These are phyloP conservation scores for Columba janthina DNA, from an alignment of 2,113 vertebrate genomes.

Conservation along the genomic window DNA sequence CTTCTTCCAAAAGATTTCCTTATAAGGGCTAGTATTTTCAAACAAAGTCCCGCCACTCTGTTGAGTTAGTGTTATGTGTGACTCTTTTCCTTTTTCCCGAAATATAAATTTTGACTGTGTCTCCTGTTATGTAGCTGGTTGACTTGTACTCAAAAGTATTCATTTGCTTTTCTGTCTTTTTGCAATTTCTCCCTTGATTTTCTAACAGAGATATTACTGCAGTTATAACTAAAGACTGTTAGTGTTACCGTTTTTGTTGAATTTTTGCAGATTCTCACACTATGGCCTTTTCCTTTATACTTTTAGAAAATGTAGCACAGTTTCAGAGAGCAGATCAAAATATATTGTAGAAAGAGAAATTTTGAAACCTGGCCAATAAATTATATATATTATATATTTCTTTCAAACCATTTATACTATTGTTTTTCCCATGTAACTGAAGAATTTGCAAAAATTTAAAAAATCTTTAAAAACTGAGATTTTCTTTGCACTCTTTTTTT, in stretches of 20 bases:
- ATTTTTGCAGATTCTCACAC: not conserved
- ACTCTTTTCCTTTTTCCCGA: conserved; percentile 53
- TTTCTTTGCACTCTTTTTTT: not conserved
- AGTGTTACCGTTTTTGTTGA: not conserved
- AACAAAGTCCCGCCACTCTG: conserved; percentile 42
- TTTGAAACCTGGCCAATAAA: not conserved
- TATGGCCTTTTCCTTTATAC: not conserved
- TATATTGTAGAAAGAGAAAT: not conserved
- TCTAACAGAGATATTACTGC: not conserved
- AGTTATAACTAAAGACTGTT: not conserved
- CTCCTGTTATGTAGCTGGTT: not conserved
- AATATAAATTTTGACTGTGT: conserved; percentile 23
- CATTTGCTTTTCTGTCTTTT: not conserved
- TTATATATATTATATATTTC: not conserved
- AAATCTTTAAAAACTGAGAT: not conserved
- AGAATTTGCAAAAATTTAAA: not conserved
- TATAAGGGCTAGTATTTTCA: conserved; percentile 77
- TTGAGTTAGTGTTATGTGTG: conserved; percentile 20
- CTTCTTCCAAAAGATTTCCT: conserved; percentile 76
- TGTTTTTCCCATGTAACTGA: not conserved
- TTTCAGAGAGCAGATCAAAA: not conserved
- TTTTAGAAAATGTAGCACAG: not conserved
- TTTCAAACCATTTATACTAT: not conserved
- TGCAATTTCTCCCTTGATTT: not conserved
- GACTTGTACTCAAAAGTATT: not conserved